phyloP scores from a whole-genome alignment of 2,113 vertebrate species.

The Calidris pugnax region DNA sequence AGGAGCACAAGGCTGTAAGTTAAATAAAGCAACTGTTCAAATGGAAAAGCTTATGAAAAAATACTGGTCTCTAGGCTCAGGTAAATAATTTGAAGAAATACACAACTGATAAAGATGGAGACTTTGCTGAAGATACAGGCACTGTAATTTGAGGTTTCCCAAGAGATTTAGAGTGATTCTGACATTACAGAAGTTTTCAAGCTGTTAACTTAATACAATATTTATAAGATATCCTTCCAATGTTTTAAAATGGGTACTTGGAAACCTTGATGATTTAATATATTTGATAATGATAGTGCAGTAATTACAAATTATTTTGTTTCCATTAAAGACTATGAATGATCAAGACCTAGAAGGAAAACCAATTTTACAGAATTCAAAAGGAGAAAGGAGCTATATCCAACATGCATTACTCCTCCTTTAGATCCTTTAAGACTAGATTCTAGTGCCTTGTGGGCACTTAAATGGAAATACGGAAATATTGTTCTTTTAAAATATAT shows the following conservation, averaged over 20 bases:
- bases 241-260: background rate
- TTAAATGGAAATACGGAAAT: background rate
- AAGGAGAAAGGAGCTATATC: background rate
- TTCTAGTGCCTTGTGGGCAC: background rate
- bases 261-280: background rate
- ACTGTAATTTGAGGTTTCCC: constrained; percentile 10
- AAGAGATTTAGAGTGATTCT: background rate
- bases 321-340: background rate
- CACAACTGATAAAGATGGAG: background rate
- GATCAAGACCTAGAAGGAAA: background rate
- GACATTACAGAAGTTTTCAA: background rate
- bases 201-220: background rate
- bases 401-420: background rate
- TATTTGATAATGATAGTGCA: background rate
- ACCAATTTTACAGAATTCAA: background rate
- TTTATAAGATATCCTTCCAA: constrained; percentile 11
- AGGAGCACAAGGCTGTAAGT: background rate
- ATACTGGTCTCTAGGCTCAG: background rate
- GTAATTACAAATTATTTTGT: background rate
- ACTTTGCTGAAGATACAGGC: background rate
- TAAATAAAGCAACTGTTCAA: background rate
- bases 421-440: background rate
- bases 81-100: constrained; percentile 33
- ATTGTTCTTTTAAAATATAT: background rate
- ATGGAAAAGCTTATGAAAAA: background rate